A percentile compares a stretch with the other conserved stretches of the same genome.
phyloP scores from a whole-genome alignment of 2,888 invertebrate species.

The Drosophila yooni region DNA sequence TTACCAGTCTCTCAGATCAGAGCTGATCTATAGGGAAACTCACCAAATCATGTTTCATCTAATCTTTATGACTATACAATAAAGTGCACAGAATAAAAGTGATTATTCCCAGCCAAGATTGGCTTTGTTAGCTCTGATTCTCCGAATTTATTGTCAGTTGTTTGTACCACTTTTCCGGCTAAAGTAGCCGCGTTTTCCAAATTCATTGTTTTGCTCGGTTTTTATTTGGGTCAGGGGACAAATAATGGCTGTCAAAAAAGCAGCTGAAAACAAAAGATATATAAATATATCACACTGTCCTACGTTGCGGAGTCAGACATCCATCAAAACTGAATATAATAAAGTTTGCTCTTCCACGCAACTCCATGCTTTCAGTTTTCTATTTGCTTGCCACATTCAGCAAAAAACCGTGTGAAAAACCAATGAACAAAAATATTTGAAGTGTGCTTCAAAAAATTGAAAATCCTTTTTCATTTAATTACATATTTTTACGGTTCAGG shows the following conservation, averaged over 20 bases:
- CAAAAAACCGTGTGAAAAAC: not conserved
- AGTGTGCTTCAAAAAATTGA: not conserved
- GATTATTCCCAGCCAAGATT: not conserved
- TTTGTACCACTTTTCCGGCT: conserved; percentile 13
- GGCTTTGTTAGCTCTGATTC: not conserved
- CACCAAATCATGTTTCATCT: not conserved
- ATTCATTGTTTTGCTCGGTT: conserved; percentile 22
- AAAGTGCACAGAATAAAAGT: not conserved
- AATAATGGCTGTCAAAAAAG: conserved; percentile 47
- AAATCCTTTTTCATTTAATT: not conserved
- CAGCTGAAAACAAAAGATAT: conserved; percentile 19
- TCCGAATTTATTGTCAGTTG: conserved; percentile 14
- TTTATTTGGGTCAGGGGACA: conserved; percentile 36
- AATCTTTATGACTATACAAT: not conserved
- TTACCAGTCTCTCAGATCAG: not conserved
- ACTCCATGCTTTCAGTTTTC: not conserved
- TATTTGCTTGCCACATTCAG: not conserved
- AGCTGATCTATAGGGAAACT: not conserved
- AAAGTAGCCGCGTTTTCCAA: conserved; percentile 1
- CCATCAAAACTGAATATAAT: conserved; percentile 37
- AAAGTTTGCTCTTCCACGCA: conserved; percentile 31
- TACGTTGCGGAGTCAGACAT: conserved; percentile 8
- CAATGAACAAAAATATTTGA: not conserved
- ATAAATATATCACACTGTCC: conserved; percentile 18
- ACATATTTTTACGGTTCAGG: not conserved